Evolutionary conservation across 2,797 vertebrate genomes (phyloP), one percentile per base, ranked within the genome.

Genomic region (Mus minutoides): DNA sequence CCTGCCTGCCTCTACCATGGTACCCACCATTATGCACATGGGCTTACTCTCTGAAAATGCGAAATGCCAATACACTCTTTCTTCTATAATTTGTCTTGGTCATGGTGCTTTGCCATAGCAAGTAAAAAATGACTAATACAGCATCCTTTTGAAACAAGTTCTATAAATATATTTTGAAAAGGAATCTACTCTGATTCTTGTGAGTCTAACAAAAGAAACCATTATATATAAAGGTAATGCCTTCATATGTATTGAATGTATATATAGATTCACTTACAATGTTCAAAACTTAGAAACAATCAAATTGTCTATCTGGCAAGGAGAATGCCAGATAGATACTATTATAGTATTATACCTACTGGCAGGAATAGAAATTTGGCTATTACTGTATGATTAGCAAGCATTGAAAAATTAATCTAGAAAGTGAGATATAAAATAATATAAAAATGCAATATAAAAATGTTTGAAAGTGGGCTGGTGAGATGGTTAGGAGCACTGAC

Each of bases 371-470:
- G 9, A 19, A 84, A 54, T 80, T 94, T 89, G 24, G 26, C 24
- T 16, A 95, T 88, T 62, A 82, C 88, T 88, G 6, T 84, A 43
- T 92, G 24, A 43, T 67, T 69, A 76, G 58, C 46, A 49, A 91
- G 95, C 64, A 94, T n/a, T 86, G 3, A 13, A 89, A 95, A 94
- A 58, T 71, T 76, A 90, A 86, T 62, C 75, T 77, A 94, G 40
- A 86, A 62, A 92, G 89, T 88, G 69, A 92, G 89, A 77, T 92
- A 83, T 84, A 64, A 91, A 94, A 73, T 89, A 13, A 2, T 26
- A 21, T 80, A n/a, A n/a, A n/a, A n/a, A 19, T 43, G 0, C 75
- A 52, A 3, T 87, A 10, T 91, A 79, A 94, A 62, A 71, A 12
- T 76, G 13, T 93, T 90, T 69, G 82, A 91, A 93, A 29, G 71